Evolutionary conservation across 2,888 invertebrate genomes (phyloP), one percentile per base, ranked within the genome.

Genomic region (Orthosia gracilis): DNA sequence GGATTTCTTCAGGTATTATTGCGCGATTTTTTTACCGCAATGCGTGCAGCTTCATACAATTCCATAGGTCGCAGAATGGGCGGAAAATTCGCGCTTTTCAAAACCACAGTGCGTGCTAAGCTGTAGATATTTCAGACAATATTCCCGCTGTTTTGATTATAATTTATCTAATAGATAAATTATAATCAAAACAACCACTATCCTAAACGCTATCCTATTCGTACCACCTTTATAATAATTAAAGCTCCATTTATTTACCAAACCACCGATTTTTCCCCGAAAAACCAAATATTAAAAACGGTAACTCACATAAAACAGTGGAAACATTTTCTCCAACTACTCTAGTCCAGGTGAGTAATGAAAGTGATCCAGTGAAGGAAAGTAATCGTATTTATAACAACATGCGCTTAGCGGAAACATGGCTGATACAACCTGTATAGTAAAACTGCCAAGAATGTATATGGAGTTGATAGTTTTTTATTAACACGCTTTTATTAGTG

Each of bases 311-410:
- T 89, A 92, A 87, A 76, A 82, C 69, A 91, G 40, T 23, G 49
- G 82, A 67, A 78, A 82, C 94, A 95, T 94, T 91, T 92, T 92
- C 78, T 82, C 64, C 85, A 77, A 88, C 85, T 84, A 80, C 76
- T 83, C 82, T 74, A 75, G 74, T 79, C 82, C 85, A 78, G 83
- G 85, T 78, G 63, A 85, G 85, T 87, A 89, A 89, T 86, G 93
- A 93, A 93, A 95, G 94, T 95, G 94, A 71, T 80, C 69, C 55
- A 71, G 45, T 40, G 18, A 18, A 86, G 84, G 89, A 90, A 91
- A 90, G 90, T 85, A 84, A 89, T 85, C 84, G 90, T 91, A 94
- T 94, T 92, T 94, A 94, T 94, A 93, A 89, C 86, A 67, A 47
- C 73, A 87, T 85, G 79, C 81, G 76, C 82, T 69, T 77, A 64